Conservation (phyloP, 2,113 vertebrate species). For the Phrynocephalus versicolor region DNA sequence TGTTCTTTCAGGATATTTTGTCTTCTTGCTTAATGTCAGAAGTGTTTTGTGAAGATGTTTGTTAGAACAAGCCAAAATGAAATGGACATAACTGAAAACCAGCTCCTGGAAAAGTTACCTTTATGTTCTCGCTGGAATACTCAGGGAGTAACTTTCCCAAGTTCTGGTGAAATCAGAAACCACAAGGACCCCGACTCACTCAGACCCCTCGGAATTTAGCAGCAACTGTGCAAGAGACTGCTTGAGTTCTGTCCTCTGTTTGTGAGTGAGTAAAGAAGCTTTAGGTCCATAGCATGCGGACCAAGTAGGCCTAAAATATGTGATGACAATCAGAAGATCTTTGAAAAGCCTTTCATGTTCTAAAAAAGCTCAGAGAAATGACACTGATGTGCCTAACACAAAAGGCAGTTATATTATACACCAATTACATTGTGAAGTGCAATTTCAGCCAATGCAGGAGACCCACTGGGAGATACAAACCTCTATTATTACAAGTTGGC, state of each 20-base stretch:
- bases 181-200: neutral
- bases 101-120: too few relatives aligned
- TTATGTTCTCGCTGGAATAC: too few relatives aligned
- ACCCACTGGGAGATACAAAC: neutral
- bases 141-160: too few relatives aligned
- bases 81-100: neutral
- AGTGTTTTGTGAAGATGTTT: neutral
- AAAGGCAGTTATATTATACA: neutral
- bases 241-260: neutral
- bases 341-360: neutral
- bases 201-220: neutral
- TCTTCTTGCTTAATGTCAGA: neutral
- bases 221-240: neutral
- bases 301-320: neutral
- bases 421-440: neutral
- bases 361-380: neutral
- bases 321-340: neutral
- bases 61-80: neutral
- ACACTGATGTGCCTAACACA: neutral
- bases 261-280: neutral
- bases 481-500: neutral
- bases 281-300: neutral
- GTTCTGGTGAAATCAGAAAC: neutral
- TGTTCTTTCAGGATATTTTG: neutral
- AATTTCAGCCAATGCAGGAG: fast-evolving